These are phyloP conservation scores for Drosophila gunungcola DNA, from an alignment of 1,140 invertebrate species.

Conservation along the genomic window DNA sequence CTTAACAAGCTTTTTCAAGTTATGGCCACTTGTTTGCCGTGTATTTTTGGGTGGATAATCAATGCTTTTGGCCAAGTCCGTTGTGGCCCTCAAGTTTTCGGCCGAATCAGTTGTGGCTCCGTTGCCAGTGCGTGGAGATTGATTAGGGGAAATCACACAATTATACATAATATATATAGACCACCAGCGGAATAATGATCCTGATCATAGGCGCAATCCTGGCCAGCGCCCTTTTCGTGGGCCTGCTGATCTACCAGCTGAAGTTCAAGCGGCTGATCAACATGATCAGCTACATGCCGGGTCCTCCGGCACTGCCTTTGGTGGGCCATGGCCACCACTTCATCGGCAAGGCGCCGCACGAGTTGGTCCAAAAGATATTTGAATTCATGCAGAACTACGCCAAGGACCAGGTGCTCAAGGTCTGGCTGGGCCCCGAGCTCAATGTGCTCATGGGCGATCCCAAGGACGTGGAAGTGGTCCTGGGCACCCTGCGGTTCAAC, in stretches of 20 bases:
- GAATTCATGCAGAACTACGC: conserved; percentile 48
- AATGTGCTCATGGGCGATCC: conserved; percentile 69
- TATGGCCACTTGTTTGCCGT: neutral
- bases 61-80: conserved; percentile 1
- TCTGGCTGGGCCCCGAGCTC: conserved; percentile 77
- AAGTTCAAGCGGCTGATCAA: conserved; percentile 74
- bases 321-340: conserved; percentile 77
- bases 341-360: conserved; percentile 59
- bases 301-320: conserved; percentile 61
- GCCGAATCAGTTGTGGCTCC: conserved; percentile 4
- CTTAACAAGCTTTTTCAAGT: no score
- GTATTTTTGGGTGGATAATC: conserved; percentile 16
- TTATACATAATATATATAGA: neutral
- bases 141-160: neutral
- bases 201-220: conserved; percentile 50
- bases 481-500: conserved; percentile 66
- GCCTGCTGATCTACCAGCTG: conserved; percentile 61
- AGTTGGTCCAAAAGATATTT: conserved; percentile 26
- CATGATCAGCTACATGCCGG: conserved; percentile 64
- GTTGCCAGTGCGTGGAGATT: neutral
- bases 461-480: conserved; percentile 70
- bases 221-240: conserved; percentile 54
- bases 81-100: conserved; percentile 1
- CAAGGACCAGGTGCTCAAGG: conserved; percentile 85
- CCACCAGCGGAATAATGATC: conserved; percentile 42